Percentiles rank a stretch among this genome's conserved stretches.
These are phyloP conservation scores for Marmota flaviventris DNA, from an alignment of 2,113 vertebrate genomes.

Conservation along the genomic window DNA sequence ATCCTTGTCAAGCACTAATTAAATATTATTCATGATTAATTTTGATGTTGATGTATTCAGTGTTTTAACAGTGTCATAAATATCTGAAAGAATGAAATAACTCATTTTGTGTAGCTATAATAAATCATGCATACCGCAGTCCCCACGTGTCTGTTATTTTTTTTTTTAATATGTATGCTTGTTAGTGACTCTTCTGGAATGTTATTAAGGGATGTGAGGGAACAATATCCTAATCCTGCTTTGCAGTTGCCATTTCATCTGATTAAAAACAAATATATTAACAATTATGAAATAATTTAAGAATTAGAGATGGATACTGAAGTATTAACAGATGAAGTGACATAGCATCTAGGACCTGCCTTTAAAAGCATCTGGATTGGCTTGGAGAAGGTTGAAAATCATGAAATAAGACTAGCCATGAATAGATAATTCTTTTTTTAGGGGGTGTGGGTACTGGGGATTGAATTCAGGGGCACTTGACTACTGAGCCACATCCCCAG, in stretches of 20 bases:
- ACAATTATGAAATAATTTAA: background rate
- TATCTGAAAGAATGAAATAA: conserved; percentile 84
- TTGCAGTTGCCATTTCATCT: conserved; percentile 11
- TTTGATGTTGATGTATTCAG: conserved; percentile 87
- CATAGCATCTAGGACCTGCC: background rate
- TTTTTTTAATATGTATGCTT: conserved; percentile 66
- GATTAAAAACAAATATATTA: conserved; percentile 34
- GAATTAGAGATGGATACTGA: conserved; percentile 14
- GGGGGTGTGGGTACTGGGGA: too few species aligned
- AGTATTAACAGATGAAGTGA: conserved; percentile 3
- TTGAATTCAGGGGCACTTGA: too few species aligned
- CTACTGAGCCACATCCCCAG: too few species aligned
- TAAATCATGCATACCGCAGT: conserved; percentile 77
- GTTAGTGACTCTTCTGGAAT: conserved; percentile 72
- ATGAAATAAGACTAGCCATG: background rate
- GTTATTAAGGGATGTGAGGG: conserved; percentile 13
- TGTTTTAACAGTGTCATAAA: conserved; percentile 87
- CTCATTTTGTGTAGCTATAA: conserved; percentile 59
- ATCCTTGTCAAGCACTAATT: conserved; percentile 90
- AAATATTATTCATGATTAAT: conserved; percentile 91
- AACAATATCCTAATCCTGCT: background rate
- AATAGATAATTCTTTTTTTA: background rate
- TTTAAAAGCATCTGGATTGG: background rate
- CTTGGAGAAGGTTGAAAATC: background rate
- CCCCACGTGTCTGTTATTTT: conserved; percentile 67